Evolutionary conservation across 2,797 vertebrate genomes (phyloP), one percentile per base, ranked within the genome.

Genomic region (Urosaurus nigricauda): DNA sequence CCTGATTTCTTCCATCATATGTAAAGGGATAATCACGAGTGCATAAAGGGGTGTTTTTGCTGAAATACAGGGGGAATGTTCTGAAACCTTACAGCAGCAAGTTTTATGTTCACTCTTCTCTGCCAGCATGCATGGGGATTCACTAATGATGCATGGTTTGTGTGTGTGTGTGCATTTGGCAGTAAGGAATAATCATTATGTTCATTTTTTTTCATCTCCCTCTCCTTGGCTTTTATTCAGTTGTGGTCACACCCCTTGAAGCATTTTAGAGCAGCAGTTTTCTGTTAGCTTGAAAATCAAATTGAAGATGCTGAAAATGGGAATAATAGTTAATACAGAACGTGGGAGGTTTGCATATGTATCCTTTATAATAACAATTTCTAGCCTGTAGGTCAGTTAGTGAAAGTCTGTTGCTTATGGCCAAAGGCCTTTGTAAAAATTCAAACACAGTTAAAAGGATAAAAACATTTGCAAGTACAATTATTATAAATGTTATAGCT

Each of bases 91-190:
- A 68, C 7, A 79, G 90, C 37, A 40, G n/a, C 58, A 58, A 82
- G 75, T 35, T 40, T 84, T 37, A 12, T 51, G 32, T 63, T 84
- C 74, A 79, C 37, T 70, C 74, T 60, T 85, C 1, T 0, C 68
- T 89, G 81, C 79, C 89, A 91, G 86, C 83, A 80, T 85, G 32
- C 24, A 86, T 85, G 83, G 79, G 80, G 79, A 26, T 84, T 65
- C 35, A 58, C 40, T 90, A 80, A 86, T 19, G 90, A 78, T 87
- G 68, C 26, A 43, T 79, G 79, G 1, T 79, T 79, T 74, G 79
- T 32, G 1, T n/a, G 89, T 94, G 75, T 12, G 1, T 79, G 84
- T 71, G 79, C 26, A 1, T n/a, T 88, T 94, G 89, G 83, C 90
- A 75, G 87, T 63, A 70, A 43, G 26, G 83, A 56, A 24, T 3